Percentiles rank a stretch among this genome's conserved stretches.
Conservation (phyloP, 1,140 invertebrate species). For the Condylostylus longicornis region DNA sequence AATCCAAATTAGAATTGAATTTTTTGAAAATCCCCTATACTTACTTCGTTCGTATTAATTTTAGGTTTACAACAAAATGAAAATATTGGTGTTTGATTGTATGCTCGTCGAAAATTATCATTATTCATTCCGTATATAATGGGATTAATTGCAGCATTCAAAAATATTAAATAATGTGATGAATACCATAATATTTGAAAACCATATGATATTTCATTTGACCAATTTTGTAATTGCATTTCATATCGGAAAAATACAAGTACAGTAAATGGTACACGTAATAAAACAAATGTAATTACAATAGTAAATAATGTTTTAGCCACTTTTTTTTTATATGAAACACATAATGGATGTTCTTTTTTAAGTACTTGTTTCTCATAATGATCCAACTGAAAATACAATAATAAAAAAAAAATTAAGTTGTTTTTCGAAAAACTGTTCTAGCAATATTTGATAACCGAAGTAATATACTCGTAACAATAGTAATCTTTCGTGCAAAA, state of each 20-base stretch:
- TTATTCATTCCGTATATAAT: constrained; percentile 59
- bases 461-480: too few species aligned
- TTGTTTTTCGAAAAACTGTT: too few species aligned
- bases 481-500: too few species aligned
- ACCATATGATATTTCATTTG: constrained; percentile 31
- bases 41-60: too few species aligned
- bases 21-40: too few species aligned
- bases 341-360: constrained; percentile 37
- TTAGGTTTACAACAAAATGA: too few species aligned
- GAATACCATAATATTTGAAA: constrained; percentile 45
- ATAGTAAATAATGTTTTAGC: constrained; percentile 54
- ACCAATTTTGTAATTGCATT: constrained; percentile 23
- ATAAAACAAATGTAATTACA: constrained; percentile 46
- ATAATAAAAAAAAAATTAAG: too few species aligned
- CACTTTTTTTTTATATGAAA: constrained; percentile 47
- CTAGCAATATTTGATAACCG: too few species aligned
- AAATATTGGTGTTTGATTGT: constrained; percentile 24
- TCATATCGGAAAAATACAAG: constrained; percentile 45
- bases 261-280: constrained; percentile 52
- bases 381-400: constrained; percentile 39
- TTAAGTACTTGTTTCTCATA: constrained; percentile 40
- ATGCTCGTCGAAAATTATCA: constrained; percentile 45
- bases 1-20: too few species aligned
- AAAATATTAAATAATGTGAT: constrained; percentile 49
- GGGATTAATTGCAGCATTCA: constrained; percentile 57